Base-by-base conservation (phyloP, 2,888 invertebrate genomes). In the Philaethria dido region DNA sequence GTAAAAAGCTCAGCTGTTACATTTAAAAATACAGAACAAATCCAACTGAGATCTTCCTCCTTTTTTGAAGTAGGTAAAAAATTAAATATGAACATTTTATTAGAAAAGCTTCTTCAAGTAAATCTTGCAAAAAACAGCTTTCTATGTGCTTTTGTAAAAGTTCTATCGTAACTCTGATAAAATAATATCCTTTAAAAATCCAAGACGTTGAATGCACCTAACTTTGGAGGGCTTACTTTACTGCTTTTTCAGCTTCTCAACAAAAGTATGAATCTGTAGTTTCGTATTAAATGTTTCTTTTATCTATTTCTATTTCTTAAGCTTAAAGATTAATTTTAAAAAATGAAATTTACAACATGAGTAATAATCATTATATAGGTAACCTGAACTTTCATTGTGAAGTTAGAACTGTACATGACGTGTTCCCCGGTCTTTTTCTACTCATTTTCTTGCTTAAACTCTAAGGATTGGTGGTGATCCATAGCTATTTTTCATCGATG, bases 111-210 rank as follows among this genome's bases (percentile, higher is more conserved):
- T 22, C 20, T 25, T 4, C 11, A 25, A 59, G 44, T 42, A 59
- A 33, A 9, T 25, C 48, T 52, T 39, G n/a, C 9, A 20, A 39
- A 39, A 39, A 57, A 0, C 14, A 39, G 20, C 20, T 18, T 39
- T 20, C 55, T 39, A 13, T 45, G 22, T 9, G 14, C 44, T 45
- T 45, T 25, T 60, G 29, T 13, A 8, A 18, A 45, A 45, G 60
- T 45, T 60, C 6, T 14, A 60, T 33, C 29, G 44, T 18, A 60
- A 60, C 44, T 60, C 45, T 44, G 29, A 14, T 60, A 60, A 60
- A 60, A 60, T 33, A 45, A 44, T 60, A 60, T 60, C 22, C 60
- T 60, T 45, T 60, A 60, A 45, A 50, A 45, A 44, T 45, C 29
- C 60, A 60, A 45, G 45, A 25, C 60, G 29, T 45, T 45, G 45